These are phyloP conservation scores for Micronisus gabar DNA, from an alignment of 2,113 vertebrate genomes.

Conservation along the genomic window DNA sequence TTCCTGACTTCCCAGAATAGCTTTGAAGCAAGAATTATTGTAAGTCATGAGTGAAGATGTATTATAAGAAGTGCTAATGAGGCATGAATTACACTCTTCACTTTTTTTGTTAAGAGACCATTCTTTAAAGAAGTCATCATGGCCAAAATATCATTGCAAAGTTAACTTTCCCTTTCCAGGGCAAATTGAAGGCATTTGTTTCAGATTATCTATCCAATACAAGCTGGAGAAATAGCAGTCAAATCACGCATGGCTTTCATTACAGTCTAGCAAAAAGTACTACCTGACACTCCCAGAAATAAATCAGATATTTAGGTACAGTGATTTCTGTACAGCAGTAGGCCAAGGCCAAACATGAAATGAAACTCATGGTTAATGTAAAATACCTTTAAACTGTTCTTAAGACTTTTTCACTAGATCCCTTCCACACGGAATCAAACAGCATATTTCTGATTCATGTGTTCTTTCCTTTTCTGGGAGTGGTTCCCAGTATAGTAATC, in stretches of 20 bases:
- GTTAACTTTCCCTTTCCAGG: slow-evolving; percentile 4
- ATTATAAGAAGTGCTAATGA: neutral
- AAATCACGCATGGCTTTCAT: neutral
- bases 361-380: slow-evolving; percentile 7
- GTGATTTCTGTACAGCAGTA: neutral
- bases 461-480: slow-evolving; percentile 4
- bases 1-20: slow-evolving; percentile 22
- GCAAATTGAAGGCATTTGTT: slow-evolving; percentile 32
- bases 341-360: neutral
- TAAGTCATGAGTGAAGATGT: neutral
- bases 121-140: neutral
- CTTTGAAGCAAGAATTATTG: neutral
- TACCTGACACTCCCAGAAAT: neutral
- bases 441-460: neutral
- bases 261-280: slow-evolving; percentile 1
- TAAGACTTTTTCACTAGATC: neutral
- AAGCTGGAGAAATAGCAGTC: neutral
- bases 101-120: neutral
- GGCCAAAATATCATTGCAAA: neutral
- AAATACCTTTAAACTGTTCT: slow-evolving; percentile 22
- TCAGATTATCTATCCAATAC: neutral
- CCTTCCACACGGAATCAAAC: neutral
- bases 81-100: neutral
- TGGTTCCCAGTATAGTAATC: neutral
- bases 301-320: neutral